phyloP scores from a whole-genome alignment of 35 echinoderm and acorn worm species.

The Ophioderma brevispina region DNA sequence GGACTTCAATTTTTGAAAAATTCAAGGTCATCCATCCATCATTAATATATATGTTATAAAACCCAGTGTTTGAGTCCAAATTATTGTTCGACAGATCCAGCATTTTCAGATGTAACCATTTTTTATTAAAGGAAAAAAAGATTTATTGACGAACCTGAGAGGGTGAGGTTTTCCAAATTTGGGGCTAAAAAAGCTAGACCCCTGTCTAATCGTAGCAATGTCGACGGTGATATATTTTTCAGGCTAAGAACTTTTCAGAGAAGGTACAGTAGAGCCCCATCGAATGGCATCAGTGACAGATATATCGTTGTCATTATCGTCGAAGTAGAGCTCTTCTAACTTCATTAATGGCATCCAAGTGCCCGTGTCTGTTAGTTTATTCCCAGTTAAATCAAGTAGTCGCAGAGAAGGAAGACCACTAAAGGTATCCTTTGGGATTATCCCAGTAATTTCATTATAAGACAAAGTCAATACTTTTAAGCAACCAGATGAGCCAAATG shows the following conservation, averaged over 20 bases:
- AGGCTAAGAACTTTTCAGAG: not conserved
- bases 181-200: not conserved
- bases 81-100: not conserved
- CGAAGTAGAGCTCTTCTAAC: not conserved
- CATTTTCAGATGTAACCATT: not conserved
- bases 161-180: not conserved
- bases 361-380: not conserved
- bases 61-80: not conserved
- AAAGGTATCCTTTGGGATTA: not conserved
- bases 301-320: not conserved
- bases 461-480: not conserved
- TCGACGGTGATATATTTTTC: not conserved
- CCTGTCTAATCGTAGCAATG: not conserved
- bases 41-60: not conserved
- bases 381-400: not conserved
- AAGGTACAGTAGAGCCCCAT: not conserved
- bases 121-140: not conserved
- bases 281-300: not conserved
- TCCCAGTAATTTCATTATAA: not conserved
- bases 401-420: not conserved
- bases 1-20: not conserved
- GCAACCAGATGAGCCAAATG: not conserved
- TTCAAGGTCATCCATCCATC: not conserved
- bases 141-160: not conserved
- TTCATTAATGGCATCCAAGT: not conserved